These are phyloP conservation scores for Oxyruncus cristatus DNA, from an alignment of 2,113 vertebrate species.

Conservation along the genomic window DNA sequence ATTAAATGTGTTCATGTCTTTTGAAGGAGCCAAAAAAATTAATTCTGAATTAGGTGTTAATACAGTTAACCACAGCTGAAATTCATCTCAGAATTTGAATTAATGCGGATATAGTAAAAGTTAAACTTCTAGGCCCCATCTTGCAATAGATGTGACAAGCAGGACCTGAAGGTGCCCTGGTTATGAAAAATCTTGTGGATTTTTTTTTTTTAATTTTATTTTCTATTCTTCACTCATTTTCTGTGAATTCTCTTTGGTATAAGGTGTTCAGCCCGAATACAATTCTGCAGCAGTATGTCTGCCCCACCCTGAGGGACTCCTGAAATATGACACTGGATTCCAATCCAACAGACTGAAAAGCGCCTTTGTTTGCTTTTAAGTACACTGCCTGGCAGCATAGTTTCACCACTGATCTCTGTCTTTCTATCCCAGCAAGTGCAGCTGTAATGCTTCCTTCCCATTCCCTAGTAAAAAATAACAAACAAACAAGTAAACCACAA, in stretches of 20 bases:
- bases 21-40: neutral
- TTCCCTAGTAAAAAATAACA: neutral
- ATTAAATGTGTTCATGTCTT: neutral
- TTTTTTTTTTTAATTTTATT: neutral
- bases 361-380: neutral
- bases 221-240: neutral
- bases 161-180: neutral
- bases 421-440: neutral
- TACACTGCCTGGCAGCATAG: neutral
- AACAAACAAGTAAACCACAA: neutral
- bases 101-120: neutral
- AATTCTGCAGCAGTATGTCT: neutral
- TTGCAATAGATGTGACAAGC: neutral
- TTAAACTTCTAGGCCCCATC: neutral
- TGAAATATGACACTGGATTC: neutral
- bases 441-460: neutral
- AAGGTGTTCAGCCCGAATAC: neutral
- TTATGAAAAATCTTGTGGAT: neutral
- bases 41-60: neutral
- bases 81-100: neutral
- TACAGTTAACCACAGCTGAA: neutral
- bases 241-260: neutral
- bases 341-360: neutral
- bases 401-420: neutral
- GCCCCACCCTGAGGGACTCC: slow-evolving; percentile 15